Conservation (phyloP, 2,888 invertebrate genomes). For the Deilephila elpenor region DNA sequence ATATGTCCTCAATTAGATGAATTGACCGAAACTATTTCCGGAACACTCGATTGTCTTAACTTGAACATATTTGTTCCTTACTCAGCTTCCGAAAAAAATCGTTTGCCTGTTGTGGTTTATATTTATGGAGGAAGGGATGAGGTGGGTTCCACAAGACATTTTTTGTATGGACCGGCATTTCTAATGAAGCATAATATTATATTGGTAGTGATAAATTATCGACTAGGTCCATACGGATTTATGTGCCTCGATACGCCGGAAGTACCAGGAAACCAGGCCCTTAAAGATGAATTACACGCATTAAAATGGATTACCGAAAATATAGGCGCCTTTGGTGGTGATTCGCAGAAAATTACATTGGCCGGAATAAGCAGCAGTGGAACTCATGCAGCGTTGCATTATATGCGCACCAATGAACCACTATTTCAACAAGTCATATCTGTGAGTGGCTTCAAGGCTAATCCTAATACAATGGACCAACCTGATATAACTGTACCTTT, state of each 20-base stretch:
- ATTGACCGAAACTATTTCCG: constrained; percentile 54
- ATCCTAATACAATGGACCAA: constrained; percentile 37
- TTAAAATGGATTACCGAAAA: constrained; percentile 50
- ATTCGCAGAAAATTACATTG: constrained; percentile 47
- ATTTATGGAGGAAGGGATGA: constrained; percentile 55
- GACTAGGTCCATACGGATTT: constrained; percentile 58
- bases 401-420: constrained; percentile 45
- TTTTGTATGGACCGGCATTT: constrained; percentile 48
- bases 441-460: constrained; percentile 35
- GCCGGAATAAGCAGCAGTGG: constrained; percentile 45
- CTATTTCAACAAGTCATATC: constrained; percentile 41
- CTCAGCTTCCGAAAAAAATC: constrained; percentile 26
- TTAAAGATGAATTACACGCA: constrained; percentile 51
- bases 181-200: constrained; percentile 48
- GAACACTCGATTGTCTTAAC: constrained; percentile 83
- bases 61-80: constrained; percentile 85
- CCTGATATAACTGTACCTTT: constrained; percentile 31
- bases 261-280: constrained; percentile 54
- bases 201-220: constrained; percentile 49
- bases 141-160: constrained; percentile 45
- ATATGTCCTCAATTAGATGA: constrained; percentile 55
- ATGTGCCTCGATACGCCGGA: constrained; percentile 52
- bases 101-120: constrained; percentile 54
- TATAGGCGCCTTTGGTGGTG: constrained; percentile 52
- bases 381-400: constrained; percentile 38